Evolutionary conservation across 1,140 invertebrate species (phyloP).

Genomic region (Heliconius eleuchia): DNA sequence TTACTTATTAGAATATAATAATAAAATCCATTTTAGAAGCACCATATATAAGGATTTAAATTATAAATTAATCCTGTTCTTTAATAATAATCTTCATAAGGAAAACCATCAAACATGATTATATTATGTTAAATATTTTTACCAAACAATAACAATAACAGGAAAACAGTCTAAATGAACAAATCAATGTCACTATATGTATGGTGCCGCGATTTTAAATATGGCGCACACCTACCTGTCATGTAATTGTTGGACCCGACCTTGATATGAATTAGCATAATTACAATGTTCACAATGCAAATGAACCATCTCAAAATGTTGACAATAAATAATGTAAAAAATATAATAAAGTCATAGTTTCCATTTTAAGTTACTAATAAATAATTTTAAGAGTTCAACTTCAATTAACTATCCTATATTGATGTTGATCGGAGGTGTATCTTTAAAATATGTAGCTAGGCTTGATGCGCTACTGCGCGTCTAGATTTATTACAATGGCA

Average conservation of each 20-base stretch:
- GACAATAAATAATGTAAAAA: slow-evolving; percentile 15
- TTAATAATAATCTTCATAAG: slow-evolving; percentile 20
- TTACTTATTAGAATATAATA: not conserved
- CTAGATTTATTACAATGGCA: too few species aligned
- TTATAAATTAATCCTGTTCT: not conserved
- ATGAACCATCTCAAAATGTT: slow-evolving; percentile 40
- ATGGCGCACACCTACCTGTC: slow-evolving; percentile 28
- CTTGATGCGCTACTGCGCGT: too few species aligned
- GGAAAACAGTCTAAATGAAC: slow-evolving; percentile 30
- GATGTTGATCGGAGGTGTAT: too few species aligned
- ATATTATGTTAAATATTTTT: slow-evolving; percentile 29
- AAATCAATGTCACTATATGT: slow-evolving; percentile 12
- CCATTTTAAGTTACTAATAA: not conserved
- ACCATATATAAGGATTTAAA: not conserved
- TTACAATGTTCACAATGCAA: slow-evolving; percentile 45
- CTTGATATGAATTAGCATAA: slow-evolving; percentile 51
- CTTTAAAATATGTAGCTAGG: too few species aligned
- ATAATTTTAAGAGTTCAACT: too few species aligned
- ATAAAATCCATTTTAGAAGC: not conserved
- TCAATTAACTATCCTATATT: too few species aligned
- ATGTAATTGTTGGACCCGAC: slow-evolving; percentile 40
- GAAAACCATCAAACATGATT: slow-evolving; percentile 21
- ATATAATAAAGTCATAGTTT: not conserved
- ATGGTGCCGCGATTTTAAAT: slow-evolving; percentile 27
- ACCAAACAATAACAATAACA: slow-evolving; percentile 35